phyloP scores from a whole-genome alignment of 1,140 invertebrate species.

The Brachystomella parvula region DNA sequence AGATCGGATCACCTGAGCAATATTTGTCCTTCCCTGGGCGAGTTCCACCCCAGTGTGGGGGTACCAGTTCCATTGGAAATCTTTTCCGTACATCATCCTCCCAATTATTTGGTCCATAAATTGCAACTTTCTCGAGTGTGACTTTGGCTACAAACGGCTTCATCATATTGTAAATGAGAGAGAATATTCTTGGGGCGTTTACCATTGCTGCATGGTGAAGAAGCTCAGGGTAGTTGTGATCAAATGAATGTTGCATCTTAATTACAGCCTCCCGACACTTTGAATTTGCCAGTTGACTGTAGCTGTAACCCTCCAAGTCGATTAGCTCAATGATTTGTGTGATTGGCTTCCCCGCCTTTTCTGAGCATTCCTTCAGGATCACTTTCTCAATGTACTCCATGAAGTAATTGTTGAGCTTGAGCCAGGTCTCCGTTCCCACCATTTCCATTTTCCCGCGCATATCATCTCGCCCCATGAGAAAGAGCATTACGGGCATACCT shows the following conservation, averaged over 20 bases:
- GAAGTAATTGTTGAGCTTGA: background rate
- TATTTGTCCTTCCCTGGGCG: conserved; percentile 12
- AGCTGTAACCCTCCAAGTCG: conserved; percentile 8
- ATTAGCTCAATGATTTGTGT: conserved; percentile 7
- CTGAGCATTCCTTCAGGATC: conserved; percentile 1
- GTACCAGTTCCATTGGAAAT: background rate
- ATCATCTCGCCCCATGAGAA: conserved; percentile 2
- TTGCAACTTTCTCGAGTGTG: conserved; percentile 15
- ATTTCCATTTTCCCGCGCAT: background rate
- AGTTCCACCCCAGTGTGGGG: conserved; percentile 16
- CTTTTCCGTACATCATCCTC: background rate
- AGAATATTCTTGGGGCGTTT: conserved; percentile 20
- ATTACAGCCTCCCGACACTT: background rate
- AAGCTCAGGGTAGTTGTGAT: conserved; percentile 20
- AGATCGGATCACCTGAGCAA: conserved; percentile 12
- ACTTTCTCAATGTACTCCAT: background rate
- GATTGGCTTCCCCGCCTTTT: background rate
- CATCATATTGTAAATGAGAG: conserved; percentile 12
- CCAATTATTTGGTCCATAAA: background rate
- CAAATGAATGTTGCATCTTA: conserved; percentile 2
- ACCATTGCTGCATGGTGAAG: conserved; percentile 4
- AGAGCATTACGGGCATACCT: background rate
- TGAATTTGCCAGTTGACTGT: conserved; percentile 5
- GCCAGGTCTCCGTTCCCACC: background rate
- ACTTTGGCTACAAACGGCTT: conserved; percentile 14